A percentile compares a stretch with the other conserved stretches of the same genome.
Conservation (phyloP, 2,888 invertebrate species). For the Diarsia mendica region DNA sequence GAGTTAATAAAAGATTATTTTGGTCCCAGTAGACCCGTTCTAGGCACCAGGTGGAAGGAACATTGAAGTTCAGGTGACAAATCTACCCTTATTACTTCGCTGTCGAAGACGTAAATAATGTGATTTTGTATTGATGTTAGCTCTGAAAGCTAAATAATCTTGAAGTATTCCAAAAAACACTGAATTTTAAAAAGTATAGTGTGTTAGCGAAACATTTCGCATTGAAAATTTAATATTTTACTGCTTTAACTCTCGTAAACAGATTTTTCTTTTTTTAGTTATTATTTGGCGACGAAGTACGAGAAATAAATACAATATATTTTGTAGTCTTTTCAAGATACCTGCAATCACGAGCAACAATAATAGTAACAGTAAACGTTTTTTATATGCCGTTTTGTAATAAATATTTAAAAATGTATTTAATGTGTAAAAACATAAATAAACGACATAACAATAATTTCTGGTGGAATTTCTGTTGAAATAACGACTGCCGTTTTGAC, state of each 20-base stretch:
- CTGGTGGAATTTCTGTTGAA: background rate
- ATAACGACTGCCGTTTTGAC: background rate
- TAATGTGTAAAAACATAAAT: too few species aligned
- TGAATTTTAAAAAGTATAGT: background rate
- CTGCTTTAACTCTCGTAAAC: background rate
- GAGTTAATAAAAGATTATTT: constrained; percentile 25
- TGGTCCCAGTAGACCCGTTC: constrained; percentile 13
- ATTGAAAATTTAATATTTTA: too few species aligned
- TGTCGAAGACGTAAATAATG: constrained; percentile 58
- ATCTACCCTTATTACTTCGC: constrained; percentile 56
- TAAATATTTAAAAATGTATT: too few species aligned
- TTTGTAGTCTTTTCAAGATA: background rate
- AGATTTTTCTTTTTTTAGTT: too few species aligned
- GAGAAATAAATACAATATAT: too few species aligned
- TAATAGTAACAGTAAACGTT: too few species aligned
- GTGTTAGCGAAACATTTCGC: background rate
- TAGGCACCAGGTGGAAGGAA: constrained; percentile 45
- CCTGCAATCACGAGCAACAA: background rate
- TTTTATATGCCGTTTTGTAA: too few species aligned
- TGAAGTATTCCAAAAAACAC: background rate
- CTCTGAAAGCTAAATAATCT: background rate
- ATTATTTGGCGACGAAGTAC: too few species aligned
- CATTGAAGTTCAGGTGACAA: constrained; percentile 54
- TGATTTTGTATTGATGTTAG: constrained; percentile 40
- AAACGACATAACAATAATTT: too few species aligned